Conservation (phyloP, 2,888 invertebrate species). For the Lasioglossum lativentre region DNA sequence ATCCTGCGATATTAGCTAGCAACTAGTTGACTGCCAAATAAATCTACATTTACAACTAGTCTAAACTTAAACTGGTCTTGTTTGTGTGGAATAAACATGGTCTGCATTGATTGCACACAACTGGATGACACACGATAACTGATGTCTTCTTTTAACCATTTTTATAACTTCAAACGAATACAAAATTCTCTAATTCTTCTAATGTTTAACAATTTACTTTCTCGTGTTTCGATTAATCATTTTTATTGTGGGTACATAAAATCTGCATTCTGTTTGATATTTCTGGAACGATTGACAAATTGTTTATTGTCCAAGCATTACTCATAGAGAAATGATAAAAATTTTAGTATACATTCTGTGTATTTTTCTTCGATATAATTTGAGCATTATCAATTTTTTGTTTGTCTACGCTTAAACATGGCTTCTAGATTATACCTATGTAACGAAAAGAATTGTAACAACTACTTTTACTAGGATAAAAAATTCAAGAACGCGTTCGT, state of each 20-base stretch:
- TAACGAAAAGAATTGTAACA: neutral
- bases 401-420: neutral
- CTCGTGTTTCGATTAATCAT: neutral
- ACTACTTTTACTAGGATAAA: neutral
- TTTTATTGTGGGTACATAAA: neutral
- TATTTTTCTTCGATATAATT: neutral
- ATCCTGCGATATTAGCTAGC: slow-evolving; percentile 14
- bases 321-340: neutral
- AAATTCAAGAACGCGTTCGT: neutral
- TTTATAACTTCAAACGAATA: neutral
- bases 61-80: neutral
- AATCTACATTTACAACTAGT: neutral
- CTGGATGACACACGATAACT: neutral
- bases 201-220: neutral
- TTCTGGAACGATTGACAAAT: neutral
- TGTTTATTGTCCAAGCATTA: neutral
- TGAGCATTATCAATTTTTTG: neutral
- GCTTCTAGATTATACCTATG: neutral
- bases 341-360: too few species aligned
- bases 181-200: neutral
- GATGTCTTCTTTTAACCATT: too few species aligned
- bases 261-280: neutral
- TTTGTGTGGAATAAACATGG: neutral
- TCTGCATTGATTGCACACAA: neutral
- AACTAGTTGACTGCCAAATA: slow-evolving; percentile 1